These are phyloP conservation scores for Hydrozoanthus tunicans DNA, from an alignment of 64 coral and sea anemone species.

Conservation along the genomic window DNA sequence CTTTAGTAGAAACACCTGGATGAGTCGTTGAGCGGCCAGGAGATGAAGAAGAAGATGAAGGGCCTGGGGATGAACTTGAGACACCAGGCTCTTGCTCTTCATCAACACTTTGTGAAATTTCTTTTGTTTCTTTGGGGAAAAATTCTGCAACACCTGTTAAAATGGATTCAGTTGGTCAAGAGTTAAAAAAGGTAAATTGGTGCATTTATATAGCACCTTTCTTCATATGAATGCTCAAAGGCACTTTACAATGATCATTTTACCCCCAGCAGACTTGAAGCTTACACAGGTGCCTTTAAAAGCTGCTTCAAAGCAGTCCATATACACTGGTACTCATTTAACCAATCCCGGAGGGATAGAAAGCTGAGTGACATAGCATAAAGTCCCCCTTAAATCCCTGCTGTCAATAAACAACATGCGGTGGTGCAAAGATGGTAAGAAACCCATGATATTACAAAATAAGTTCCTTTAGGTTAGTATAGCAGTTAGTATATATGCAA, in stretches of 20 bases:
- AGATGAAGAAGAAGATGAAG: conserved; percentile 4
- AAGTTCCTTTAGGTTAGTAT: neutral
- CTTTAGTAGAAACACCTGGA: conserved; percentile 61
- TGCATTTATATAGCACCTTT: neutral
- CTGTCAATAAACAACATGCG: too few relatives aligned
- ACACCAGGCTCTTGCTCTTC: neutral
- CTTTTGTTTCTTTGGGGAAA: conserved; percentile 59
- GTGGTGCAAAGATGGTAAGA: too few relatives aligned
- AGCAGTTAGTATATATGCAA: neutral
- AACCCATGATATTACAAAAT: neutral
- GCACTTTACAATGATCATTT: too few relatives aligned
- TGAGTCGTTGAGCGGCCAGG: conserved; percentile 8
- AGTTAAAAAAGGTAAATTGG: neutral
- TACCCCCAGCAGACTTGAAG: too few relatives aligned
- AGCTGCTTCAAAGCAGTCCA: too few relatives aligned
- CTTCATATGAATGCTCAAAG: too few relatives aligned
- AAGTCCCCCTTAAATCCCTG: too few relatives aligned
- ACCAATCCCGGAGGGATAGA: too few relatives aligned
- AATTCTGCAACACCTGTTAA: conserved; percentile 76
- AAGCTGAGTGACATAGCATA: too few relatives aligned
- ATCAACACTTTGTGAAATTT: neutral
- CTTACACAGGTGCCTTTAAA: too few relatives aligned
- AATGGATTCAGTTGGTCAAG: neutral
- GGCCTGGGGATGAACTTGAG: conserved; percentile 28
- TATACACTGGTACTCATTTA: too few relatives aligned